Conservation (phyloP, 2,113 vertebrate species). For the Neomonachus schauinslandi region DNA sequence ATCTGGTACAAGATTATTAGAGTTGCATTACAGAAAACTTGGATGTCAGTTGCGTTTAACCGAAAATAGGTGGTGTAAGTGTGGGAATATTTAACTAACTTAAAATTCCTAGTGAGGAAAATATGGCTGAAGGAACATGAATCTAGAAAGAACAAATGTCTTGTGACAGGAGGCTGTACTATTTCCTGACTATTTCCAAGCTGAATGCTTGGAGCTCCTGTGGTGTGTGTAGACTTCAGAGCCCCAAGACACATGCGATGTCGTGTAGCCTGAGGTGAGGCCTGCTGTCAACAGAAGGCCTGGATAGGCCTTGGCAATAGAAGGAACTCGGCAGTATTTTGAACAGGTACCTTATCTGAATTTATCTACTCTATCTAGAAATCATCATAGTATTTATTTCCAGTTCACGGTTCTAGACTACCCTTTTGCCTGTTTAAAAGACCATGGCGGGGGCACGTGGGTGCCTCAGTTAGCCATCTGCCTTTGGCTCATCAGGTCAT, state of each 20-base stretch:
- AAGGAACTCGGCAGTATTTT: not conserved
- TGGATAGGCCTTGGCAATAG: not conserved
- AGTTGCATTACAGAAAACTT: not conserved
- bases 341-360: not conserved
- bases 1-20: not conserved
- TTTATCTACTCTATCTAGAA: not conserved
- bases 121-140: not conserved
- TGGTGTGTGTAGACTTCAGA: not conserved
- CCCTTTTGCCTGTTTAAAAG: not conserved
- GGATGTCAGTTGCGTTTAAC: not conserved
- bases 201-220: not conserved
- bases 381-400: not conserved
- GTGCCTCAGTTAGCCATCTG: not conserved
- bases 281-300: not conserved
- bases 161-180: not conserved
- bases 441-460: not conserved
- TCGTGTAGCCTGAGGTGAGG: not conserved
- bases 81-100: not conserved
- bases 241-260: not conserved
- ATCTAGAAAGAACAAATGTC: not conserved
- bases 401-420: not conserved
- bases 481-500: too few relatives aligned
- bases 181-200: not conserved
- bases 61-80: not conserved
- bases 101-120: constrained; percentile 30